Evolutionary conservation across 2,888 invertebrate species (phyloP), one percentile per base, ranked within the genome.

Genomic region (Agrenia bidenticulata): DNA sequence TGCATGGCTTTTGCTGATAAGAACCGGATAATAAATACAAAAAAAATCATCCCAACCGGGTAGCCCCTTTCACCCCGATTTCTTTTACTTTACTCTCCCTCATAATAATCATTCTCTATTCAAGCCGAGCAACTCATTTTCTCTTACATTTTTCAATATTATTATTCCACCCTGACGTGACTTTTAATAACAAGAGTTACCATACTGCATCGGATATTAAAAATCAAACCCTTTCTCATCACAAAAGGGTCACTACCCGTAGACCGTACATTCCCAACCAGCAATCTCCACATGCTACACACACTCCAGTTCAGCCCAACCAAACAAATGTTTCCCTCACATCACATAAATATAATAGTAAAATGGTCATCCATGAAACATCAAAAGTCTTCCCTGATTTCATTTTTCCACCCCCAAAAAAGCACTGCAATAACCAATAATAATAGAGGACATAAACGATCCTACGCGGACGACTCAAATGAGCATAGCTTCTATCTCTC

Each of bases 341-440:
- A 13, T 51, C 51, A 51, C 26, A 51, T 17, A 13, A 51, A 21
- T 51, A 19, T 51, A 51, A 17, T 5, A 51, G 51, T 24, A 23
- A 55, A 55, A 55, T 55, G 26, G n/a, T 27, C 55, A 55, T 55
- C 55, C 45, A 45, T 19, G 45, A 15, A 19, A 5, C 19, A 45
- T 45, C 45, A 45, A 57, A 37, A 57, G 37, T 57, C 56, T 37
- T 57, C 37, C 56, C 39, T 57, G 56, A 57, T 39, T 57, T 57
- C 56, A 57, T 57, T 57, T 57, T 57, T 57, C 27, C 39, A 7
- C 37, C 55, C 24, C 56, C 21, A 57, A 57, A 57, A 41, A 19
- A 45, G 45, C 37, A 41, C 41, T 57, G 56, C 56, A 57, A 57
- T 57, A 57, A 57, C 27, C 56, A 57, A 57, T 57, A 57, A 57